Conservation (phyloP, 2,113 vertebrate genomes). For the Leptobrachium leishanense region DNA sequence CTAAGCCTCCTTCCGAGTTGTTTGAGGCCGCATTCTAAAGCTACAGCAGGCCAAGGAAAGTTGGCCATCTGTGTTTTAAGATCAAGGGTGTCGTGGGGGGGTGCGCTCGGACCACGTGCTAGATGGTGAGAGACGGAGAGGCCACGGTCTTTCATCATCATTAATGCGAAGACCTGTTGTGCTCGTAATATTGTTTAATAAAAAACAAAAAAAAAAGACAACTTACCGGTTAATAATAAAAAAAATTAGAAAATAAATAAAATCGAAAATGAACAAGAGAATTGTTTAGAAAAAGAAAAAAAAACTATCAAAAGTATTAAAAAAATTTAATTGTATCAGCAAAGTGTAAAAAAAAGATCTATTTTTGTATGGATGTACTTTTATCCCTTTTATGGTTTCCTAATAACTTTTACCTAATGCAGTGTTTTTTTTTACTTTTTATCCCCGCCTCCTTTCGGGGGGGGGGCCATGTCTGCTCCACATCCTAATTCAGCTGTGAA, state of each 20-base stretch:
- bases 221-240: slow-evolving; percentile 30
- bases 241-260: slow-evolving; percentile 51
- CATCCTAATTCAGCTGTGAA: background rate
- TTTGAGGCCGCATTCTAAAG: no score
- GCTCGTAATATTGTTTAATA: slow-evolving; percentile 51
- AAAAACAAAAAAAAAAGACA: no score
- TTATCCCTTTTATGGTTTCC: slow-evolving; percentile 69
- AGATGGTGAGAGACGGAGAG: no score
- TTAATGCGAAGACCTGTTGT: background rate
- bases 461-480: background rate
- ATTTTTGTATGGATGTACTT: slow-evolving; percentile 85
- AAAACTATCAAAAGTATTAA: slow-evolving; percentile 51
- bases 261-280: slow-evolving; percentile 28
- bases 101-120: no score
- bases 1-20: no score
- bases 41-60: no score
- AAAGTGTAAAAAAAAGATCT: slow-evolving; percentile 71
- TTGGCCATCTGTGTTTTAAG: no score
- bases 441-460: background rate
- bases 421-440: slow-evolving; percentile 32
- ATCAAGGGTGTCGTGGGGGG: background rate
- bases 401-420: slow-evolving; percentile 57
- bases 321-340: slow-evolving; percentile 67
- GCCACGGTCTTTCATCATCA: slow-evolving; percentile 11
- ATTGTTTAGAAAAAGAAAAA: slow-evolving; percentile 47